These are phyloP conservation scores for Heliangelus exortis DNA, from an alignment of 2,797 vertebrate genomes.

Conservation along the genomic window DNA sequence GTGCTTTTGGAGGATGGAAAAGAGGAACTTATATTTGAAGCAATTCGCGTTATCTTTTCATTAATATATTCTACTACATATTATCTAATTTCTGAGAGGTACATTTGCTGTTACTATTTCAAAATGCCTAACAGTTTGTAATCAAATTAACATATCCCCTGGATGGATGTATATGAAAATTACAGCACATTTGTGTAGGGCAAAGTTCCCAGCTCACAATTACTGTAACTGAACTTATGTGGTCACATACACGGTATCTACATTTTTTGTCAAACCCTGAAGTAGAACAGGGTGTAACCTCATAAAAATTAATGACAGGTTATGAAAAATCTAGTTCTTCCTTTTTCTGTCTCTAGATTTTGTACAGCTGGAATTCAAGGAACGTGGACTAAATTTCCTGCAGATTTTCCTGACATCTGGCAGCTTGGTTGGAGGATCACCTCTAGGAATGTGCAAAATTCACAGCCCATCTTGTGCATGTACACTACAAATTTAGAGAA, in stretches of 20 bases:
- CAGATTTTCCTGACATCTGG: conserved; percentile 34
- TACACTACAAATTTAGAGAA: not conserved
- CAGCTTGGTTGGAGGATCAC: not conserved
- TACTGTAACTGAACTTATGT: not conserved
- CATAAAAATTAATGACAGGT: not conserved
- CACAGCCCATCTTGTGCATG: not conserved
- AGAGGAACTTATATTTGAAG: not conserved
- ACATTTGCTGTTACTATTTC: not conserved
- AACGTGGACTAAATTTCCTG: conserved; percentile 34
- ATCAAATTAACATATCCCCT: not conserved
- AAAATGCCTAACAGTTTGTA: not conserved
- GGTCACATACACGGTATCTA: not conserved
- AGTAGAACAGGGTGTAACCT: not conserved
- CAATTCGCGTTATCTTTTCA: not conserved
- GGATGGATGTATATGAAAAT: not conserved
- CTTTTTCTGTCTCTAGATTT: not conserved
- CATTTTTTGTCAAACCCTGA: not conserved
- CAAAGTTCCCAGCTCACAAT: not conserved
- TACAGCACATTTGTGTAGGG: not conserved
- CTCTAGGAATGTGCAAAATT: not conserved
- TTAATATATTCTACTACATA: not conserved
- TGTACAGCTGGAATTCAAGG: not conserved
- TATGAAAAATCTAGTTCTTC: not conserved
- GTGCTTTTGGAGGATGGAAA: not conserved
- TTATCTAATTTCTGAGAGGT: not conserved